Evolutionary conservation across 2,888 invertebrate genomes (phyloP).

Genomic region (Entomobrya proxima): DNA sequence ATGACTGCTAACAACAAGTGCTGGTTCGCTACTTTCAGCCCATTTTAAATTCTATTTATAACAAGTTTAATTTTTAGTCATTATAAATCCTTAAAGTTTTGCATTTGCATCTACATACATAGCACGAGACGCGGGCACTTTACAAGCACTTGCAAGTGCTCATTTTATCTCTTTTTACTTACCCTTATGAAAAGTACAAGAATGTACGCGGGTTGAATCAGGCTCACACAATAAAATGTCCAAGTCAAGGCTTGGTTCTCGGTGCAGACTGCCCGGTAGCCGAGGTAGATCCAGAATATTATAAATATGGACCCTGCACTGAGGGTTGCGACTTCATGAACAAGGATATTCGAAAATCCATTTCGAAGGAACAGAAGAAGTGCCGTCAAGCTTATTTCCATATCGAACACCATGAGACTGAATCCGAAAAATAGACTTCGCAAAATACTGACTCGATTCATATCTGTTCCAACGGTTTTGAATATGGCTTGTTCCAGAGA

Average conservation of each 20-base stretch:
- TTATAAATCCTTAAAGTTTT: too few relatives aligned
- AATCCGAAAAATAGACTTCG: constrained; percentile 68
- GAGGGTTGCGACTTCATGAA: constrained; percentile 63
- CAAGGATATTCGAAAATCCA: constrained; percentile 57
- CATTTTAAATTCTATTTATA: constrained; percentile 56
- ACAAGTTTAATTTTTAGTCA: too few relatives aligned
- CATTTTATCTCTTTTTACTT: too few relatives aligned
- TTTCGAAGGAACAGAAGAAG: constrained; percentile 60
- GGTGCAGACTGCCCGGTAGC: constrained; percentile 62
- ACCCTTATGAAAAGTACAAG: constrained; percentile 68
- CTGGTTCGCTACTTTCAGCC: constrained; percentile 63
- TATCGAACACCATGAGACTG: constrained; percentile 66
- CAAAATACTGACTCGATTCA: constrained; percentile 61
- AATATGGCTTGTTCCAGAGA: constrained; percentile 67
- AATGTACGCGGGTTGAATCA: constrained; percentile 71
- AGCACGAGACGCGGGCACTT: too few relatives aligned
- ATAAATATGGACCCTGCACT: constrained; percentile 58
- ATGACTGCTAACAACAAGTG: constrained; percentile 61
- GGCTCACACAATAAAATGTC: constrained; percentile 67
- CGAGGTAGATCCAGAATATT: constrained; percentile 62
- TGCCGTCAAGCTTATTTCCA: constrained; percentile 62
- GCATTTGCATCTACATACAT: too few relatives aligned
- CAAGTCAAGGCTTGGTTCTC: constrained; percentile 69
- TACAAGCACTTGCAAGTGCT: too few relatives aligned
- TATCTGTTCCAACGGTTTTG: constrained; percentile 66